Evolutionary conservation across 2,113 vertebrate genomes (phyloP), one percentile per base, ranked within the genome.

Genomic region (Scopus umbretta): DNA sequence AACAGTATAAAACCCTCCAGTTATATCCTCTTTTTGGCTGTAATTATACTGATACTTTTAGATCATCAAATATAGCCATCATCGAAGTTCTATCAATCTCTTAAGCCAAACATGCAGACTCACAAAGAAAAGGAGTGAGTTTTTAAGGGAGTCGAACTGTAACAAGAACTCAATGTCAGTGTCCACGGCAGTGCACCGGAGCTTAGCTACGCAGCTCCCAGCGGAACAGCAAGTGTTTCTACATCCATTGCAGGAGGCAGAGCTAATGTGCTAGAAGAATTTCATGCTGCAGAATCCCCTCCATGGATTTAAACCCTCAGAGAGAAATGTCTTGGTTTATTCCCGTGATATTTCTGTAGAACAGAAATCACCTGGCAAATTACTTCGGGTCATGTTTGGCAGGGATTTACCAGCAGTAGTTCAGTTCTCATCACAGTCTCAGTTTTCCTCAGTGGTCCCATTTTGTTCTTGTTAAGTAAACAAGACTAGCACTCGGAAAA

Each of bases 381-480:
- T 32, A 56, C 18, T 80, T 42, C 55, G 67, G 72, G 80, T 81
- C 56, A 25, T 56, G 81, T 92, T 62, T 71, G 70, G 61, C 52
- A 87, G 78, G 59, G 75, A 85, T 94, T 82, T 72, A 49, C 56
- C 80, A 70, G 6, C 16, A 26, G 30, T 20, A 34, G 27, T 61
- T 85, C 67, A 56, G 45, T 71, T 91, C 73, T 65, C 74, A 38
- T 55, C 90, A 47, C 34, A 34, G 49, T 29, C 55, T 73, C 59
- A 63, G 76, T 59, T 87, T 84, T 92, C 66, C 83, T 93, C 78
- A 36, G 73, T 38, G 76, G 92, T 42, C 43, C 70, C 49, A 34
- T 92, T 98, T 92, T 94, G 88, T 90, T 93, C 91, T 83, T 88
- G 81, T 92, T 97, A 97, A 95, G 94, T 75, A 95, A 98, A 97